A percentile compares a stretch with the other conserved stretches of the same genome.
Evolutionary conservation across 64 coral and sea anemone genomes (phyloP).

Genomic region (Anthopleura sola): DNA sequence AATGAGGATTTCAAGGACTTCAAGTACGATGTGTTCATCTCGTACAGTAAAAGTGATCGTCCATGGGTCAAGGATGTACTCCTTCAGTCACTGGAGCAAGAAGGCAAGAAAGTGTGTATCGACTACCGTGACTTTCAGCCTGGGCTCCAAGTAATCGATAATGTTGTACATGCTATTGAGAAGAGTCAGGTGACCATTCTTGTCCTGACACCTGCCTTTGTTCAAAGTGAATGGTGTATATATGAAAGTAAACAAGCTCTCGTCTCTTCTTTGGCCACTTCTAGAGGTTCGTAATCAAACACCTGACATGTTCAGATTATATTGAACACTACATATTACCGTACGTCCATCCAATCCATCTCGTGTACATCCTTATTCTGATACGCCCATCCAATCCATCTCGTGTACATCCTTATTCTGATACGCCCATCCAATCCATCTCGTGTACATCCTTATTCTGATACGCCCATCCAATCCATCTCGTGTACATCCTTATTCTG

Average conservation of each 20-base stretch:
- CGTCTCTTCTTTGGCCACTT: not conserved
- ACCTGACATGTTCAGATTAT: no score
- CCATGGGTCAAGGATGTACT: slow-evolving; percentile 47
- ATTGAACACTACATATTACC: no score
- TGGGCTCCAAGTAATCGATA: slow-evolving; percentile 13
- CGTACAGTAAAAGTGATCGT: slow-evolving; percentile 36
- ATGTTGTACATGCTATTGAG: slow-evolving; percentile 35
- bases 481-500: no score
- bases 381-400: no score
- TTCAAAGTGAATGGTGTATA: slow-evolving; percentile 39
- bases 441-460: no score
- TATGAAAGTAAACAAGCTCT: slow-evolving; percentile 36
- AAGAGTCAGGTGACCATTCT: slow-evolving; percentile 33
- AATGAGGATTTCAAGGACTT: not conserved
- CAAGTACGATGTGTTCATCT: slow-evolving; percentile 27
- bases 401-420: no score
- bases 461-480: no score
- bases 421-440: no score
- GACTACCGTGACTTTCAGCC: slow-evolving; percentile 34
- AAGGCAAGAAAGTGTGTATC: slow-evolving; percentile 45
- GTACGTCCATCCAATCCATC: no score
- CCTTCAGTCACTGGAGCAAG: slow-evolving; percentile 17
- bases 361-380: no score
- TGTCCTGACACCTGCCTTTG: slow-evolving; percentile 12
- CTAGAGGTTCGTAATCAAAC: slow-evolving; percentile 1